Evolutionary conservation across 2,888 invertebrate genomes (phyloP).

Genomic region (Taenaris catops): DNA sequence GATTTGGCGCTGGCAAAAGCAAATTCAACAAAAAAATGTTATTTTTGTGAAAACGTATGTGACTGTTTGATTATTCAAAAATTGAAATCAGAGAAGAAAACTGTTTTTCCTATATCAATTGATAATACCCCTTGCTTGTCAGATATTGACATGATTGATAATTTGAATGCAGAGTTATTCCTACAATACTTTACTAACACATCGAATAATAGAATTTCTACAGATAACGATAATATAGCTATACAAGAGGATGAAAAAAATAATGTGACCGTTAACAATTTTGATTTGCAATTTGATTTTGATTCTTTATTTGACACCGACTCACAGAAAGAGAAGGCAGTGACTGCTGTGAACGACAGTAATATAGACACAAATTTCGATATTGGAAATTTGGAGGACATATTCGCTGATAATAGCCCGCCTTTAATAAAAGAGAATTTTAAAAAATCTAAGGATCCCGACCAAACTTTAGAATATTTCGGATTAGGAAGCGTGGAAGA

Average conservation of each 20-base stretch:
- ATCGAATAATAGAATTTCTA: constrained; percentile 16
- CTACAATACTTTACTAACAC: constrained; percentile 33
- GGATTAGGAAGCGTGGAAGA: constrained; percentile 70
- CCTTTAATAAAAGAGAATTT: constrained; percentile 29
- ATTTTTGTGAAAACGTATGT: constrained; percentile 61
- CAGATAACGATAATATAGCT: constrained; percentile 1
- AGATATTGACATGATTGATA: constrained; percentile 49
- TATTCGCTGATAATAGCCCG: constrained; percentile 51
- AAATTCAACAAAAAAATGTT: constrained; percentile 44
- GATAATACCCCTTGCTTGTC: constrained; percentile 42
- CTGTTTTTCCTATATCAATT: constrained; percentile 29
- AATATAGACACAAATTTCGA: constrained; percentile 50
- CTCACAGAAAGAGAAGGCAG: constrained; percentile 20
- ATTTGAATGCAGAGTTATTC: constrained; percentile 42
- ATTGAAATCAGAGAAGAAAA: constrained; percentile 27
- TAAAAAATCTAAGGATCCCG: constrained; percentile 31
- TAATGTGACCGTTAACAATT: constrained; percentile 28
- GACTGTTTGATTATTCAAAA: constrained; percentile 50
- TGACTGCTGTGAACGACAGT: constrained; percentile 1
- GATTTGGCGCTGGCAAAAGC: constrained; percentile 63
- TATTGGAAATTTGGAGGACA: constrained; percentile 57
- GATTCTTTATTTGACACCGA: constrained; percentile 22
- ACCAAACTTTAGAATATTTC: constrained; percentile 51
- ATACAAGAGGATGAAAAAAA: constrained; percentile 12
- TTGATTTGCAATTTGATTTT: constrained; percentile 46